phyloP scores from a whole-genome alignment of 2,113 vertebrate species.

The Mobula hypostoma region DNA sequence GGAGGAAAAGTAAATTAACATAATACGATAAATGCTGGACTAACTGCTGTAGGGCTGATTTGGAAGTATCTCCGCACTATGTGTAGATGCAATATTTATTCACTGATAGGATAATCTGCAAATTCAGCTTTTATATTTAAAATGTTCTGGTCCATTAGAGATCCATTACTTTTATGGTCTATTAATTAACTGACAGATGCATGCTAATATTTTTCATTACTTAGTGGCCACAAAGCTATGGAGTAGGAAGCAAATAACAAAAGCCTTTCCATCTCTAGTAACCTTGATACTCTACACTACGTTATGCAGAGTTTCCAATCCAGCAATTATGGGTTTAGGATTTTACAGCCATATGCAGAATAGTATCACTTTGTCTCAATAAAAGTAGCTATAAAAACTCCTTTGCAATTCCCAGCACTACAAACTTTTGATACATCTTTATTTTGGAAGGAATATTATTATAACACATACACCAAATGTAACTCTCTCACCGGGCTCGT shows the following conservation, averaged over 20 bases:
- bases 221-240: neutral
- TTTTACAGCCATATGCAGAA: neutral
- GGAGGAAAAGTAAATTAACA: neutral
- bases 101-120: neutral
- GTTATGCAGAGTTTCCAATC: neutral
- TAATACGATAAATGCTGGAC: neutral
- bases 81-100: neutral
- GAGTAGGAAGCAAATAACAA: neutral
- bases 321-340: too few relatives aligned
- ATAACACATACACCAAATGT: neutral
- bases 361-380: neutral
- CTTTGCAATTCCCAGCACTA: neutral
- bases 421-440: neutral
- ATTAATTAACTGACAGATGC: constrained; percentile 23
- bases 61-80: neutral
- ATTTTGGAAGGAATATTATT: neutral
- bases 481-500: too few relatives aligned
- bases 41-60: neutral
- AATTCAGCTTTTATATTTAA: constrained; percentile 18
- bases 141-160: constrained; percentile 20
- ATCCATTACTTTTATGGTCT: constrained; percentile 20
- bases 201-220: constrained; percentile 34
- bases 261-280: neutral
- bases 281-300: neutral
- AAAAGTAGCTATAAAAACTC: neutral